A percentile compares a stretch with the other conserved stretches of the same genome.
Conservation (phyloP, 2,113 vertebrate genomes). For the Epinephelus fuscoguttatus region DNA sequence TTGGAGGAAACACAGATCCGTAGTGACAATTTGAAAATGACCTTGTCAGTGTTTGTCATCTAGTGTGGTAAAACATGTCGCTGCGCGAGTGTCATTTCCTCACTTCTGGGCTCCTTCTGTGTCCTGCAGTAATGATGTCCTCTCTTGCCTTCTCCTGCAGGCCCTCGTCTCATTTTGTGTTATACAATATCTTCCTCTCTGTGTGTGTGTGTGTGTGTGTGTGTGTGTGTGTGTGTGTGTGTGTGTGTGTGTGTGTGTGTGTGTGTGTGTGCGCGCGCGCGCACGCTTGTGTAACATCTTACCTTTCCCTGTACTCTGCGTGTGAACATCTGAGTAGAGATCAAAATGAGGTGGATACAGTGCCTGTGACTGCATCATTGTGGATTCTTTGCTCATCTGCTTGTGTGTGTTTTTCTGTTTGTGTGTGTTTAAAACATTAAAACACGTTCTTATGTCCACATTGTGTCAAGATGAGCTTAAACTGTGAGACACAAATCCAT, state of each 20-base stretch:
- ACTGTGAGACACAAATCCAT: too few relatives aligned
- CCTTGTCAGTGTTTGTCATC: conserved; percentile 56
- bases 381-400: neutral
- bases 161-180: conserved; percentile 30
- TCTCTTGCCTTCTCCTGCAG: conserved; percentile 20
- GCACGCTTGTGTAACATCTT: conserved; percentile 19
- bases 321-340: neutral
- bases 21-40: conserved; percentile 52
- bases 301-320: conserved; percentile 5
- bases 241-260: neutral
- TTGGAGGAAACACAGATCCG: conserved; percentile 27
- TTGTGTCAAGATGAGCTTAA: too few relatives aligned
- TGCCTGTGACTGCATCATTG: neutral
- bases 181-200: conserved; percentile 26
- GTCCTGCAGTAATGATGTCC: conserved; percentile 23
- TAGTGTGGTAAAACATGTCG: conserved; percentile 40
- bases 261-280: too few relatives aligned
- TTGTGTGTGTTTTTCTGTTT: too few relatives aligned
- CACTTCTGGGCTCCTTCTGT: conserved; percentile 26
- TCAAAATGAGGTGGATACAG: neutral
- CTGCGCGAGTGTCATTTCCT: conserved; percentile 44
- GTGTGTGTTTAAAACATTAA: neutral
- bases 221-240: neutral
- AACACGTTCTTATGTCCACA: neutral
- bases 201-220: neutral